phyloP scores from a whole-genome alignment of 2,888 invertebrate genomes.

The Dynastes maya region DNA sequence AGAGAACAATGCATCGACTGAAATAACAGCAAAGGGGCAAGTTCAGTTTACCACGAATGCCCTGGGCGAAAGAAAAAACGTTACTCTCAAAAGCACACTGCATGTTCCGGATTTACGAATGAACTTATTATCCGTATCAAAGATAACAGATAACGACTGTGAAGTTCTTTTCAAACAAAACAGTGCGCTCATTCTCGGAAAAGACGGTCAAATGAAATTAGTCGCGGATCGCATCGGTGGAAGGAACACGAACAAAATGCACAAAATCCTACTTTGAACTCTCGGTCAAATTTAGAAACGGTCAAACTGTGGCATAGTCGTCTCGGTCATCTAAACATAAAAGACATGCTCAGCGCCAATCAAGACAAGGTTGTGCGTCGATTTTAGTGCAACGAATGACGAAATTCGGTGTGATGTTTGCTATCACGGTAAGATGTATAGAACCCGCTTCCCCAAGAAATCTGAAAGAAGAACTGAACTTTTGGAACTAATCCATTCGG shows the following conservation, averaged over 20 bases:
- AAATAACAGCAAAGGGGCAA: no score
- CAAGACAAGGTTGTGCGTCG: not conserved
- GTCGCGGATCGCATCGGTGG: conserved; percentile 5
- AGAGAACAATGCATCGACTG: no score
- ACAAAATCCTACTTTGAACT: not conserved
- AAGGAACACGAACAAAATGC: no score
- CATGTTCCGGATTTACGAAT: conserved; percentile 14
- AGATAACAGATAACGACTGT: not conserved
- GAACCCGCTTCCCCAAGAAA: no score
- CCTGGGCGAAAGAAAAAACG: not conserved
- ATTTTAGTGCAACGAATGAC: not conserved
- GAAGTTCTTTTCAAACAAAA: not conserved
- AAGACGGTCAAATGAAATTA: not conserved
- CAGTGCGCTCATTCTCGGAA: not conserved
- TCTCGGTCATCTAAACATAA: not conserved
- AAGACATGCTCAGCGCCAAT: no score
- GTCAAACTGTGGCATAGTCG: not conserved
- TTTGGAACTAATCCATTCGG: no score
- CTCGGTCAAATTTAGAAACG: not conserved
- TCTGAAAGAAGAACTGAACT: no score
- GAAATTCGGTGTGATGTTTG: conserved; percentile 22
- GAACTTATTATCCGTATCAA: conserved; percentile 3
- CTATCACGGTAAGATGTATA: no score
- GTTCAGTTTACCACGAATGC: no score
- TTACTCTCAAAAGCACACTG: not conserved